Evolutionary conservation across 2,113 vertebrate species (phyloP).

Genomic region (Melierax canorus): DNA sequence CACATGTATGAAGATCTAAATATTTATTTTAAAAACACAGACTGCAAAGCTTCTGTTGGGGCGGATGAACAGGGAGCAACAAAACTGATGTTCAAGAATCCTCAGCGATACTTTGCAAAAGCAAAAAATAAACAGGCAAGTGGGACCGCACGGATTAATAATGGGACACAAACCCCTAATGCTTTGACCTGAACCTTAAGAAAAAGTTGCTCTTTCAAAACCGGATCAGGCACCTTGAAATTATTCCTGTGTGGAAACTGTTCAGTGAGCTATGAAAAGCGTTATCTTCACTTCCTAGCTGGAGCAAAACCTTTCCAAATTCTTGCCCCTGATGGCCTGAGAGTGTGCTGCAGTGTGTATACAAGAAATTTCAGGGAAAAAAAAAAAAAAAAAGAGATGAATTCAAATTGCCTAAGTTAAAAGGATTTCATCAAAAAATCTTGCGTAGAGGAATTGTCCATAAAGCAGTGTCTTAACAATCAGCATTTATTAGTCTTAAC

Average conservation of each 20-base stretch:
- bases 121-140: not conserved
- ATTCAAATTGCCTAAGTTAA: not conserved
- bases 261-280: not conserved
- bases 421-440: not conserved
- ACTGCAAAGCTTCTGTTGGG: not conserved
- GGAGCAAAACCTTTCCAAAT: not conserved
- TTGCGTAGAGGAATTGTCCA: not conserved
- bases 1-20: constrained; percentile 33
- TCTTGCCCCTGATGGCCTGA: not conserved
- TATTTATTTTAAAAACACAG: constrained; percentile 65
- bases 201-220: not conserved
- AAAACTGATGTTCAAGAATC: not conserved
- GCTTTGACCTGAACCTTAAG: not conserved
- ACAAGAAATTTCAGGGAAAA: not conserved
- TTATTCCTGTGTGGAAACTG: not conserved
- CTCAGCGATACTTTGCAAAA: not conserved
- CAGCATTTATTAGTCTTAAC: not conserved
- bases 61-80: not conserved
- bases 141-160: not conserved
- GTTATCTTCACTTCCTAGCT: not conserved
- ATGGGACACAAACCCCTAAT: not conserved
- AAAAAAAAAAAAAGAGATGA: rapidly evolving
- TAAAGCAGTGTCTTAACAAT: not conserved
- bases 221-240: not conserved
- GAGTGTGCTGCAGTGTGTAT: not conserved